Conservation (phyloP, 2,888 invertebrate genomes). For the Xestia ashworthii region DNA sequence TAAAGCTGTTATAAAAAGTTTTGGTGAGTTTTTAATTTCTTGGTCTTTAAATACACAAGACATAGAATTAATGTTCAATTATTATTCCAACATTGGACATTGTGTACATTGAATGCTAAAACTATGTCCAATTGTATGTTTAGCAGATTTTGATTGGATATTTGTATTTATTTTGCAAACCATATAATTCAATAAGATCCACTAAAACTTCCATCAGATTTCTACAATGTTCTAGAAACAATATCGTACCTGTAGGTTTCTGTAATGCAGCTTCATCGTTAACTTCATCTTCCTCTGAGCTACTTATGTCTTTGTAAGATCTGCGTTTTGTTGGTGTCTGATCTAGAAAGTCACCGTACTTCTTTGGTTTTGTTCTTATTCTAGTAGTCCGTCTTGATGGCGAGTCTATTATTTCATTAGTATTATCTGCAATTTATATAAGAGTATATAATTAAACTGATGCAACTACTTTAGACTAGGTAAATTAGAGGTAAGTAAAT, state of each 20-base stretch:
- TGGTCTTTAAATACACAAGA: neutral
- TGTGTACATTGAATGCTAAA: neutral
- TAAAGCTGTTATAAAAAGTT: constrained; percentile 79
- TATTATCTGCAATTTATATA: constrained; percentile 41
- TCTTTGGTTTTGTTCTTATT: constrained; percentile 81
- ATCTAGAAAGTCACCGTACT: constrained; percentile 82
- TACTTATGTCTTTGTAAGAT: constrained; percentile 56
- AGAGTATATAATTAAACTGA: neutral
- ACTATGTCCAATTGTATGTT: neutral
- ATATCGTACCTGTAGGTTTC: constrained; percentile 80
- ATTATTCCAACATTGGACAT: neutral
- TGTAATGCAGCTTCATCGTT: constrained; percentile 64
- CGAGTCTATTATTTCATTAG: constrained; percentile 60
- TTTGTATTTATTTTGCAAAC: neutral
- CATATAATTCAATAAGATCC: neutral
- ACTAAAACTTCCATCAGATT: neutral
- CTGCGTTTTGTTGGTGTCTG: constrained; percentile 75
- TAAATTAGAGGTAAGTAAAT: neutral
- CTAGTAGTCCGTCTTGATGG: constrained; percentile 80
- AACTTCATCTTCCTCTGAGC: constrained; percentile 75
- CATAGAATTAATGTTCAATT: neutral
- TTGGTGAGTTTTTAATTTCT: neutral
- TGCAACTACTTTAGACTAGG: neutral
- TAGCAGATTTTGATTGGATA: neutral
- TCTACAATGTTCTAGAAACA: neutral